Conservation (phyloP, 2,797 vertebrate genomes). For the Syncerus caffer region DNA sequence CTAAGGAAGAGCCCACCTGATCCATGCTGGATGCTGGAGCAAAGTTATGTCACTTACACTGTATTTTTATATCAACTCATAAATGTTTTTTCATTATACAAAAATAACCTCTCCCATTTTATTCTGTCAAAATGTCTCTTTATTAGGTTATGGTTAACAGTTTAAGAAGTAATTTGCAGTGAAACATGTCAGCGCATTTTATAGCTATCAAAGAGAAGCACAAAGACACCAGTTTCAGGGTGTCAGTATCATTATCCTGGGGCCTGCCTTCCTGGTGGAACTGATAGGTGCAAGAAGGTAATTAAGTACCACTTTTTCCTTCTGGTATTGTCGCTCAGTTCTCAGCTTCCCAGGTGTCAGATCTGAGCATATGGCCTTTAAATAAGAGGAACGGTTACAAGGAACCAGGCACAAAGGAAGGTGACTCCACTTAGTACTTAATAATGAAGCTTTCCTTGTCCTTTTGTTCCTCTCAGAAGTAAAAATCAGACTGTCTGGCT, state of each 20-base stretch:
- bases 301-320: conserved; percentile 23
- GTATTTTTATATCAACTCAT: conserved; percentile 62
- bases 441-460: not conserved
- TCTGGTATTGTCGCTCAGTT: not conserved
- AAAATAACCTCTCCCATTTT: conserved; percentile 57
- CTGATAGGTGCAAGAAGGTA: not conserved
- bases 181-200: conserved; percentile 62
- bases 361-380: conserved; percentile 46
- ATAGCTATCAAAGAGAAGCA: conserved; percentile 33
- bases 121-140: conserved; percentile 51
- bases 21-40: not conserved
- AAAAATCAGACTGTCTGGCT: not conserved
- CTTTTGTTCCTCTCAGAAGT: conserved; percentile 2
- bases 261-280: not conserved
- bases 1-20: not conserved
- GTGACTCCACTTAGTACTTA: not conserved
- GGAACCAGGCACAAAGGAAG: conserved; percentile 5
- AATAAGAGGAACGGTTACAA: conserved; percentile 22
- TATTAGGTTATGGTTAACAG: conserved; percentile 60
- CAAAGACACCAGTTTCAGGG: not conserved
- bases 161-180: conserved; percentile 49
- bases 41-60: not conserved
- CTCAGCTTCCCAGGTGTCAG: conserved; percentile 22
- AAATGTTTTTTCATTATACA: conserved; percentile 57
- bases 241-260: not conserved